A percentile compares a stretch with the other conserved stretches of the same genome.
phyloP scores from a whole-genome alignment of 2,888 invertebrate genomes.

The Criorhina ranunculi region DNA sequence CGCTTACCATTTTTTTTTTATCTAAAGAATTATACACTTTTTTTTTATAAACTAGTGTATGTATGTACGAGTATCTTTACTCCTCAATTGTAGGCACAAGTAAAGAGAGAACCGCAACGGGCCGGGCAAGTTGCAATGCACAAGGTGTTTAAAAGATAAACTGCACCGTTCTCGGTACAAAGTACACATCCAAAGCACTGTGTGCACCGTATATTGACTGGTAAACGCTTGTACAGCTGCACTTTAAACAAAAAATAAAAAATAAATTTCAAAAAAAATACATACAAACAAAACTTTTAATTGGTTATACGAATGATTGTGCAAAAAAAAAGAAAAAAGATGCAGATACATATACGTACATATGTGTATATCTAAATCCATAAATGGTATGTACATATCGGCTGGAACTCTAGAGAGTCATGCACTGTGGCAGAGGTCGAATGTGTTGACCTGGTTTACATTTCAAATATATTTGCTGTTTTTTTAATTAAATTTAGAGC shows the following conservation, averaged over 20 bases:
- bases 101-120: constrained; percentile 21
- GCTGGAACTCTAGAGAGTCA: constrained; percentile 26
- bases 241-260: constrained; percentile 37
- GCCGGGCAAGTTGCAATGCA: constrained; percentile 11
- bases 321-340: constrained; percentile 32
- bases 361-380: neutral
- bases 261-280: constrained; percentile 17
- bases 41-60: constrained; percentile 44
- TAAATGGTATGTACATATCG: constrained; percentile 14
- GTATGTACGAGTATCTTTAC: constrained; percentile 26
- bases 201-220: constrained; percentile 7
- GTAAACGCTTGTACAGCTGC: constrained; percentile 42
- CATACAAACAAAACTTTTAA: constrained; percentile 46
- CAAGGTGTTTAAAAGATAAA: constrained; percentile 55
- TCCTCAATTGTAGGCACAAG: constrained; percentile 15
- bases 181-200: constrained; percentile 8
- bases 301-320: constrained; percentile 60
- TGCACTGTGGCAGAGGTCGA: constrained; percentile 66
- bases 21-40: constrained; percentile 48
- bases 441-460: constrained; percentile 68
- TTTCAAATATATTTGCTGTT: constrained; percentile 29
- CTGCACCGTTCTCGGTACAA: constrained; percentile 13
- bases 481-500: constrained; percentile 43
- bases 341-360: constrained; percentile 3
- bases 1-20: constrained; percentile 67